These are phyloP conservation scores for Drosophila neotestacea DNA, from an alignment of 2,888 invertebrate genomes.

Conservation along the genomic window DNA sequence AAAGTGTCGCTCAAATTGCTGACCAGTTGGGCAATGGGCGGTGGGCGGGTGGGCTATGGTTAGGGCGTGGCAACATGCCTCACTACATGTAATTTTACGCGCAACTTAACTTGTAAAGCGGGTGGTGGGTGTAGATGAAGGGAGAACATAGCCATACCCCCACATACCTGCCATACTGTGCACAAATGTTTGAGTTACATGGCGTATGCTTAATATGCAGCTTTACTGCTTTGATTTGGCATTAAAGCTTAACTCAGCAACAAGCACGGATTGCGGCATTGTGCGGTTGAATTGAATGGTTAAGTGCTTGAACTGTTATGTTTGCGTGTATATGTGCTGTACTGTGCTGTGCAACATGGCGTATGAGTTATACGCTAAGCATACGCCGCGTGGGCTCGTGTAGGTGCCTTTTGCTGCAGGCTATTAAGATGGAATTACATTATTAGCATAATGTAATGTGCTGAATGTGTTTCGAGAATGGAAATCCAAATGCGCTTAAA, in stretches of 20 bases:
- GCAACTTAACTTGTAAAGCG: slow-evolving; percentile 81
- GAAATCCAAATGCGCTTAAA: slow-evolving; percentile 3
- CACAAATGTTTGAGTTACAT: slow-evolving; percentile 68
- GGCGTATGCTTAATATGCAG: slow-evolving; percentile 73
- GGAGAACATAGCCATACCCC: background rate
- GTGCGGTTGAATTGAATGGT: slow-evolving; percentile 33
- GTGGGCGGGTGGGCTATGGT: slow-evolving; percentile 3
- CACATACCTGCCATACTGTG: slow-evolving; percentile 24
- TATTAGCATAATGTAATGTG: slow-evolving; percentile 32
- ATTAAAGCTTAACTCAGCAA: slow-evolving; percentile 70
- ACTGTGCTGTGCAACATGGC: slow-evolving; percentile 24
- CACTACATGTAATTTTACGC: slow-evolving; percentile 84
- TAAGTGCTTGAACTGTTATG: slow-evolving; percentile 22
- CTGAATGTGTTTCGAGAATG: slow-evolving; percentile 12
- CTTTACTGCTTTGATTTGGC: slow-evolving; percentile 66
- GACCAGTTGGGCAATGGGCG: slow-evolving; percentile 56
- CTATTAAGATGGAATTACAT: slow-evolving; percentile 40
- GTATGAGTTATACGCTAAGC: slow-evolving; percentile 56
- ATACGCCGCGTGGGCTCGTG: slow-evolving; percentile 51
- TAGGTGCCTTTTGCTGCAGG: slow-evolving; percentile 11
- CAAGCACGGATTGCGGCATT: slow-evolving; percentile 45
- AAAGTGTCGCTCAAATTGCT: slow-evolving; percentile 70
- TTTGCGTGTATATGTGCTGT: background rate
- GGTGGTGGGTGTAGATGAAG: background rate
- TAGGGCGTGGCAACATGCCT: slow-evolving; percentile 67